Evolutionary conservation across 2,797 vertebrate genomes (phyloP).

Genomic region (Silurus lanzhouensis): DNA sequence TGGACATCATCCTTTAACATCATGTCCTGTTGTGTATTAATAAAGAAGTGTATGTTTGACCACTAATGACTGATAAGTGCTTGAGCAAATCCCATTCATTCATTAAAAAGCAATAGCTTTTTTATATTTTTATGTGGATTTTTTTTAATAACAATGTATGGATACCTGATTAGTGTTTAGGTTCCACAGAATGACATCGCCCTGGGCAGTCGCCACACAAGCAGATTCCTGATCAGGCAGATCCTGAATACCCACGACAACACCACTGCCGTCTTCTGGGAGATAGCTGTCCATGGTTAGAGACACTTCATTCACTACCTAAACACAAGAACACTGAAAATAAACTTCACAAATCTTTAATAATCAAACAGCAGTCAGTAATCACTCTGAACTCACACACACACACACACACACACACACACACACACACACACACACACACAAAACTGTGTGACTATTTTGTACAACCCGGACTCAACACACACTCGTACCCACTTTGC

Average conservation of each 20-base stretch:
- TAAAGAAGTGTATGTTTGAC: too few species aligned
- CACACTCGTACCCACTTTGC: too few species aligned
- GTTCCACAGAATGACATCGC: conserved; percentile 88
- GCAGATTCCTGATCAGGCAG: conserved; percentile 85
- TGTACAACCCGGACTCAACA: too few species aligned
- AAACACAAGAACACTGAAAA: background rate
- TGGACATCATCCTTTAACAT: background rate
- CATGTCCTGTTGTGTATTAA: background rate
- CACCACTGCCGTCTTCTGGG: conserved; percentile 82
- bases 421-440: too few species aligned
- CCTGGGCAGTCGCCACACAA: conserved; percentile 86
- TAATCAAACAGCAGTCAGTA: background rate
- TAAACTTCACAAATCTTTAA: background rate
- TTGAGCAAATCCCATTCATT: background rate
- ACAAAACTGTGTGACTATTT: too few species aligned
- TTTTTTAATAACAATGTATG: background rate
- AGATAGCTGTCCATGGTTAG: conserved; percentile 80
- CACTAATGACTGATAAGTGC: too few species aligned
- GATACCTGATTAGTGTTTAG: conserved; percentile 81
- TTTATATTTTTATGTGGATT: background rate
- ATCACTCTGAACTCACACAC: too few species aligned
- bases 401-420: too few species aligned
- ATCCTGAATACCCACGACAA: conserved; percentile 85
- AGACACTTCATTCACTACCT: conserved; percentile 83
- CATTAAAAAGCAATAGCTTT: background rate